Evolutionary conservation across 2,113 vertebrate species (phyloP).

Genomic region (Trogon surrucura): DNA sequence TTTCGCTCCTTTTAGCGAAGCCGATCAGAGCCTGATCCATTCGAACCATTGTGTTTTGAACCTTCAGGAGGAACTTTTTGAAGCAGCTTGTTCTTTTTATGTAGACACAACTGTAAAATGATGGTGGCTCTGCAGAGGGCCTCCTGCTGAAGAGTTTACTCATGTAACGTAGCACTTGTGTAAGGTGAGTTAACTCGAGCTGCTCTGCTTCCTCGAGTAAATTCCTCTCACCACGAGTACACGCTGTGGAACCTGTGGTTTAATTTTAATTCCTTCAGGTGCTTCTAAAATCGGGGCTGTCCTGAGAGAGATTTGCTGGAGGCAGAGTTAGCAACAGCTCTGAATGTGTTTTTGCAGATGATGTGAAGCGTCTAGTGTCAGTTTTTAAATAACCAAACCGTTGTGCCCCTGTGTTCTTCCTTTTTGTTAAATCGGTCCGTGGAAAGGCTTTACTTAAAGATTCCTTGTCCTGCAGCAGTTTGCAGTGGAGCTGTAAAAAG

Average conservation of each 20-base stretch:
- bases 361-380: not conserved
- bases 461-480: rapidly evolving
- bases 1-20: not conserved
- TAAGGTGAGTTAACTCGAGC: not conserved
- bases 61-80: not conserved
- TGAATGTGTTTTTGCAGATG: not conserved
- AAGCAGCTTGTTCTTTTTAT: not conserved
- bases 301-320: not conserved
- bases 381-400: not conserved
- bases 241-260: not conserved
- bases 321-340: not conserved
- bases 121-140: not conserved
- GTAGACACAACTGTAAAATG: not conserved
- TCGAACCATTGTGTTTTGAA: not conserved
- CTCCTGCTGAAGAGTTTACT: not conserved
- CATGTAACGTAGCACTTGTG: not conserved
- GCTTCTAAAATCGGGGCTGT: not conserved
- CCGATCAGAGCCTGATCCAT: not conserved
- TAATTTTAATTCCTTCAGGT: not conserved
- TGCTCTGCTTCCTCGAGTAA: not conserved
- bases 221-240: not conserved
- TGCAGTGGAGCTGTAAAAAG: not conserved
- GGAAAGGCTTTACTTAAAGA: not conserved
- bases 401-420: not conserved
- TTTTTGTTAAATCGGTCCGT: not conserved